Conservation (phyloP, 1,140 invertebrate genomes). For the Hesperophylax magnus region DNA sequence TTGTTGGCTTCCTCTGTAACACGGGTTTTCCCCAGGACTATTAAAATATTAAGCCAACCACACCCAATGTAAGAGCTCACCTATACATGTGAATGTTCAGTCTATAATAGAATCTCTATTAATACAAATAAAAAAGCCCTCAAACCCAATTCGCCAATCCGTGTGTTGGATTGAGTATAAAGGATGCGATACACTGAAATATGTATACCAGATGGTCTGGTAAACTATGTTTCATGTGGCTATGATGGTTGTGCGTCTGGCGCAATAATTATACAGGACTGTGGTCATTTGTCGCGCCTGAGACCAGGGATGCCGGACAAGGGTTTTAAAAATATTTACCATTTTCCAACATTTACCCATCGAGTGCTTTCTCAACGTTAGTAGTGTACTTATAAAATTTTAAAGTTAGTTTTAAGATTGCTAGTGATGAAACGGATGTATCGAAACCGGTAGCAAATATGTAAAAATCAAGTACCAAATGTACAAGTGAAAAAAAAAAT, state of each 20-base stretch:
- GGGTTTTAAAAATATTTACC: too few relatives aligned
- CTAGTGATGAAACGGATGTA: too few relatives aligned
- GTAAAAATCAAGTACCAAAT: too few relatives aligned
- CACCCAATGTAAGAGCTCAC: neutral
- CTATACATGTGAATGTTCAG: neutral
- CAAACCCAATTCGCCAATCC: slow-evolving; percentile 12
- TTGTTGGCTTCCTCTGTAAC: too few relatives aligned
- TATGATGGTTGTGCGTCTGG: neutral
- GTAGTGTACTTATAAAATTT: too few relatives aligned
- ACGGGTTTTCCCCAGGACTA: neutral
- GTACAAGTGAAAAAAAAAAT: too few relatives aligned
- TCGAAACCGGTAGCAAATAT: too few relatives aligned
- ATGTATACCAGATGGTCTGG: slow-evolving; percentile 8
- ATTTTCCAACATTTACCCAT: neutral
- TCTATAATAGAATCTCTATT: neutral
- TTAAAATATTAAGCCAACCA: neutral
- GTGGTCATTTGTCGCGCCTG: neutral
- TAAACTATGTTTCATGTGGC: neutral
- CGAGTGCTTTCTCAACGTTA: neutral
- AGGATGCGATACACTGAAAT: neutral
- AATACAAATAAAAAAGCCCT: neutral
- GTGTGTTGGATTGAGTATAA: neutral
- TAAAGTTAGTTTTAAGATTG: too few relatives aligned
- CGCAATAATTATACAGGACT: neutral
- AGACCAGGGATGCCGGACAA: neutral